Conservation (phyloP, 2,888 invertebrate species). For the Prostheceraeus crozeri region DNA sequence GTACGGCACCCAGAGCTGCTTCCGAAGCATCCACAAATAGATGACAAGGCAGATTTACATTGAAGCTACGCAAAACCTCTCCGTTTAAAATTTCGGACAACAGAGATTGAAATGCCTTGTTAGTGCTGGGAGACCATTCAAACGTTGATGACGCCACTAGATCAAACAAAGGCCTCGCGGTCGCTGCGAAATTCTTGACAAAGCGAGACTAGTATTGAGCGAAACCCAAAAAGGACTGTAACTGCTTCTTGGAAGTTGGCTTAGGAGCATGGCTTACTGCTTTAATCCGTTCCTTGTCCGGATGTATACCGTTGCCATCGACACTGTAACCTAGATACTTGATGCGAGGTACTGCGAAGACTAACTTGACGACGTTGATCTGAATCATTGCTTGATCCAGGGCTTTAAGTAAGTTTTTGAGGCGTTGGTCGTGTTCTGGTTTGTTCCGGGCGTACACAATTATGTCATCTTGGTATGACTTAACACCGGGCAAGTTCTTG, state of each 20-base stretch:
- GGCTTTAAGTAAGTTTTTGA: neutral
- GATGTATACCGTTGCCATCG: neutral
- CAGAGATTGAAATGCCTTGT: no score
- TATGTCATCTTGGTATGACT: constrained; percentile 1
- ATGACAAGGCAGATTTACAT: no score
- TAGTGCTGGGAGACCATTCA: no score
- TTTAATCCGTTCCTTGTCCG: constrained; percentile 7
- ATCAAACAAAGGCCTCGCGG: no score
- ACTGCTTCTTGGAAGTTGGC: neutral
- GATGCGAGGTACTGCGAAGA: neutral
- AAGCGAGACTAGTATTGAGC: neutral
- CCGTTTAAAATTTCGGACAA: no score
- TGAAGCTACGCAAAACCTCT: no score
- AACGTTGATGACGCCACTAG: no score
- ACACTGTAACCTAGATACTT: neutral
- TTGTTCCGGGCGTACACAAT: neutral
- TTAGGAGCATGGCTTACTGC: neutral
- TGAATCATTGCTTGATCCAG: neutral
- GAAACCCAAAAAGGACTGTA: constrained; percentile 1
- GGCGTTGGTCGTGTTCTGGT: neutral
- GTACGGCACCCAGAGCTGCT: constrained; percentile 2
- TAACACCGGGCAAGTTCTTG: neutral
- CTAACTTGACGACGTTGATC: constrained; percentile 8
- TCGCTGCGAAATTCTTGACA: neutral
- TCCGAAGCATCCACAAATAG: constrained; percentile 10